Evolutionary conservation across 2,113 vertebrate species (phyloP).

Genomic region (Alethe diademata): DNA sequence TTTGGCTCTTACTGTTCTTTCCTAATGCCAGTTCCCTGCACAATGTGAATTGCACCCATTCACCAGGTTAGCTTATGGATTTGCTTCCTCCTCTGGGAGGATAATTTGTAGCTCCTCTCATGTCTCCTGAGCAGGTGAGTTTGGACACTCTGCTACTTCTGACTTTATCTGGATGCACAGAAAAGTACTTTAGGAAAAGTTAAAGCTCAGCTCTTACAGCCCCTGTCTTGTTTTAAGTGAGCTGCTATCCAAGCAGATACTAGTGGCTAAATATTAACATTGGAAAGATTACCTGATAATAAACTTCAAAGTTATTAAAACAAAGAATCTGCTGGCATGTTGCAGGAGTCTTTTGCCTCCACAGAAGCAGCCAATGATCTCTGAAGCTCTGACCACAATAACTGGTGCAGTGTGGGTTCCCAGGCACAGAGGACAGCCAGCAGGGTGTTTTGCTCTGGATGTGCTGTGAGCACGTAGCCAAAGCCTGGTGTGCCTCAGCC

Average conservation of each 20-base stretch:
- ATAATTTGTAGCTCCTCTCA: not conserved
- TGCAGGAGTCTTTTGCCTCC: not conserved
- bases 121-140: not conserved
- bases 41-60: not conserved
- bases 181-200: not conserved
- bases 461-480: not conserved
- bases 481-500: not conserved
- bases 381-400: not conserved
- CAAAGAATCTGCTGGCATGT: not conserved
- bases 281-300: not conserved
- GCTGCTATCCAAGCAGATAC: not conserved
- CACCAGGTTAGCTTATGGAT: not conserved
- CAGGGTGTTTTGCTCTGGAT: fast-evolving
- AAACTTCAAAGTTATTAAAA: not conserved
- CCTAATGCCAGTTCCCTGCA: not conserved
- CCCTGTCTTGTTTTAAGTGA: not conserved
- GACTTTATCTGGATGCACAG: not conserved
- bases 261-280: not conserved
- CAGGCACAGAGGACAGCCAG: not conserved
- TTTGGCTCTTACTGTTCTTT: not conserved
- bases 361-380: not conserved
- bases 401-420: fast-evolving
- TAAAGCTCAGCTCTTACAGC: not conserved
- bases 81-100: not conserved
- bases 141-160: not conserved